These are phyloP conservation scores for Asarcornis scutulata DNA, from an alignment of 2,113 vertebrate genomes.

Conservation along the genomic window DNA sequence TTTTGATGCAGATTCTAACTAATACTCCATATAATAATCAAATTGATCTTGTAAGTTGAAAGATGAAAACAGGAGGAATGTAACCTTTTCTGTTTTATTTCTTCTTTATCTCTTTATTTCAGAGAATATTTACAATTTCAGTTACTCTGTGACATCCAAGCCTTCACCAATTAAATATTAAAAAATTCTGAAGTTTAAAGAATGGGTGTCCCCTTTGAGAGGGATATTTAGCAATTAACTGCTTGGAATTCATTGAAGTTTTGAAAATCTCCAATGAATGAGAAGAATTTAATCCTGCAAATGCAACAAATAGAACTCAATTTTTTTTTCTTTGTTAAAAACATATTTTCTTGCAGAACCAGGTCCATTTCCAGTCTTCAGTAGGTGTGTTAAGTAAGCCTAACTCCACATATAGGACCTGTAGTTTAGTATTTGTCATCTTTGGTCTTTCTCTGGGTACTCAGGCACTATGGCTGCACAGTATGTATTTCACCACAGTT, in stretches of 20 bases:
- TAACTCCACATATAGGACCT: background rate
- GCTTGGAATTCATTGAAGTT: background rate
- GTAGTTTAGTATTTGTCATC: background rate
- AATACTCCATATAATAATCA: background rate
- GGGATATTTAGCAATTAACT: background rate
- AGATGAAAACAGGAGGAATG: background rate
- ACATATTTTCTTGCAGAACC: background rate
- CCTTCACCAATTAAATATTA: background rate
- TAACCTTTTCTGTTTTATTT: background rate
- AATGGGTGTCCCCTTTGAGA: background rate
- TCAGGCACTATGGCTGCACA: background rate
- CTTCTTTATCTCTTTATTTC: background rate
- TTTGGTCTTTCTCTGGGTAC: background rate
- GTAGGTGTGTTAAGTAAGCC: background rate
- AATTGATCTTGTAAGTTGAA: background rate
- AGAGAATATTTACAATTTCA: background rate
- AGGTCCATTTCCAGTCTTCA: background rate
- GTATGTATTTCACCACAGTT: background rate
- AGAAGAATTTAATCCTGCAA: background rate
- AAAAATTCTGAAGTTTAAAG: background rate
- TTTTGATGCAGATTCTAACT: background rate
- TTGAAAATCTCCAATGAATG: background rate
- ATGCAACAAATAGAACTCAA: background rate
- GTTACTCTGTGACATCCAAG: background rate
- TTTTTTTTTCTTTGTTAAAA: background rate